Evolutionary conservation across 2,888 invertebrate genomes (phyloP).

Genomic region (Eupeodes luniger): DNA sequence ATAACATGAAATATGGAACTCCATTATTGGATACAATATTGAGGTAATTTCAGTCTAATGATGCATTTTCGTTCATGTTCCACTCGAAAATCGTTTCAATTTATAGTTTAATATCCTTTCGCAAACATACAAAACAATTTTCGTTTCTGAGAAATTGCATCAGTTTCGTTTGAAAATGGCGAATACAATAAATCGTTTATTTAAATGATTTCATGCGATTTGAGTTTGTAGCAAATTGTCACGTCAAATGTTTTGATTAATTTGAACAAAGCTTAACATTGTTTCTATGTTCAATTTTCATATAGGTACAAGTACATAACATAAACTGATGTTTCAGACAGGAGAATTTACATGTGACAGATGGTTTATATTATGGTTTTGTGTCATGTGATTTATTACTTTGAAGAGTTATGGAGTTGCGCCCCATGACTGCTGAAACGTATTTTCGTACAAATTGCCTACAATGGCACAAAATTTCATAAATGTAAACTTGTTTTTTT

Average conservation of each 20-base stretch:
- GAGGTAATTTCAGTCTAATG: not conserved
- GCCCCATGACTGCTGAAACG: not conserved
- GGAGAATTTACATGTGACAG: not conserved
- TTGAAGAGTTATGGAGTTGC: not conserved
- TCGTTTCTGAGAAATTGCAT: not conserved
- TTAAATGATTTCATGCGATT: not conserved
- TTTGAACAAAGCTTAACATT: not conserved
- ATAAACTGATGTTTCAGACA: not conserved
- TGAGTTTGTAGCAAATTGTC: not conserved
- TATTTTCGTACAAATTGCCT: not conserved
- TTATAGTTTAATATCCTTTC: not conserved
- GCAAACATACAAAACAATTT: not conserved
- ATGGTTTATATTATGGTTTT: not conserved
- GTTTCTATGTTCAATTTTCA: not conserved
- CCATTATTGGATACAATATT: not conserved
- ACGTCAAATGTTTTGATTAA: slow-evolving; percentile 16
- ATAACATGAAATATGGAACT: not conserved
- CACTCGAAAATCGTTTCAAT: not conserved
- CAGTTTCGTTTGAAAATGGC: not conserved
- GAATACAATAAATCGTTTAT: not conserved
- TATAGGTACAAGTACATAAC: not conserved
- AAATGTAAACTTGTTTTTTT: no score
- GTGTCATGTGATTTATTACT: not conserved
- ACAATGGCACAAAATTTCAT: not conserved
- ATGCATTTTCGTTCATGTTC: not conserved